Evolutionary conservation across 2,113 vertebrate genomes (phyloP), one percentile per base, ranked within the genome.

Genomic region (Nyctibius bracteatus): DNA sequence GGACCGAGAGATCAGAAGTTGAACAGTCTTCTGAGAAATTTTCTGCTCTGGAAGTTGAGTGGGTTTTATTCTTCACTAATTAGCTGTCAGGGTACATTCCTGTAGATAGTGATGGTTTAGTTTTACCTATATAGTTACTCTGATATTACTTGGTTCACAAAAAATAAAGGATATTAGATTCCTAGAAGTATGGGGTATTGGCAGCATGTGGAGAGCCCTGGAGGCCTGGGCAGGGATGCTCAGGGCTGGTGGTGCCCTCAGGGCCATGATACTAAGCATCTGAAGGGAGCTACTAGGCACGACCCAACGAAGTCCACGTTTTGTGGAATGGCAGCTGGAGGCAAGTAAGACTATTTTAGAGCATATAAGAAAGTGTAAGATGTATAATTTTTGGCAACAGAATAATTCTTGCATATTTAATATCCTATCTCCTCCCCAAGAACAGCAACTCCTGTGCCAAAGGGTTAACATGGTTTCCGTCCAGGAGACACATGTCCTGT

Each of bases 21-120:
- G n/a, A 84, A 54, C 10, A 70, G 7, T 41, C 28, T 84, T 77
- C 73, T 70, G 51, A 65, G 14, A 84, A 87, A 77, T 43, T 51
- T 87, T 30, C 35, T 62, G 10, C 51, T 86, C 57, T 87, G 63
- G 25, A 84, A 77, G 8, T 28, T 72, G 33, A 77, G 35, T 65
- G 39, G 6, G 8, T 61, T 93, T 87, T 92, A 28, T 94, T 84
- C 54, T 87, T 81, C 21, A 19, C 21, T 81, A 68, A 81, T 81
- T 52, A 68, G 24, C 33, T 74, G 33, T 47, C 41, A 62, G 68
- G 44, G 61, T 43, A 33, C 6, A 51, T 78, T 84, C 8, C 20
- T 33, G 5, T 46, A 68, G 44, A 59, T 16, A 78, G 24, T 9
- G 21, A 37, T 46, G 21, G 19, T n/a, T 80, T 79, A 70, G 20